Base-by-base conservation (phyloP, 2,888 invertebrate species). In the Rotaria magnacalcarata region DNA sequence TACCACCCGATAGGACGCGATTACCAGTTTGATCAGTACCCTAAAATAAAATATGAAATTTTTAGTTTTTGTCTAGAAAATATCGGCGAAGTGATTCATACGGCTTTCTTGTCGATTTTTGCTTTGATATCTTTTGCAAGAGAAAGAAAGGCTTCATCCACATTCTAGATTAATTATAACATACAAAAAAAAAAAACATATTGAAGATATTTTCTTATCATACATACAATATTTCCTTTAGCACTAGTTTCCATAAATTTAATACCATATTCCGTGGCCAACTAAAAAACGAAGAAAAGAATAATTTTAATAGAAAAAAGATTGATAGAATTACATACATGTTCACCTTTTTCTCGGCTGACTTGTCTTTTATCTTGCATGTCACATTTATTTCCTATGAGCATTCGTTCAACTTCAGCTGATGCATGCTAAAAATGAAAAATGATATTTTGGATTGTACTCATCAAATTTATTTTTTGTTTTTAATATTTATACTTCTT, bases 231-330 rank as follows among this genome's bases (percentile, higher is more conserved):
- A n/a, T 96, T 96, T 88, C 96, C 95, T 92, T 99, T 99, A 86
- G 99, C 99, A 89, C 97, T 97, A 85, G 98, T 99, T 93, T 99
- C 99, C 94, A 98, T 95, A 92, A 99, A 99, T 92, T 96, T 96
- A 89, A 99, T 97, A 90, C 96, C 96, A 93, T 98, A 97, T 92
- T 98, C 98, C 90, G 96, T 94, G 87, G 97, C 97, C 91, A 98
- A 93, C 92, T 91, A 80, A 47, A 80, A 4, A 34, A 67, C 5
- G 11, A n/a, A 11, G 4, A 52, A 52, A 11, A 52, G 14, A 52
- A 52, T 3, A 14, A 16, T 52, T 52, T 3, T 52, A 11, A 47
- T 11, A 50, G 8, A 4, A 50, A 50, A 50, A 16, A 52, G 52
- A 52, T 16, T 52, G 16, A 52, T 16, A 52, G 14, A 8, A 52